Conservation (phyloP, 2,797 vertebrate genomes). For the Artibeus jamaicensis region DNA sequence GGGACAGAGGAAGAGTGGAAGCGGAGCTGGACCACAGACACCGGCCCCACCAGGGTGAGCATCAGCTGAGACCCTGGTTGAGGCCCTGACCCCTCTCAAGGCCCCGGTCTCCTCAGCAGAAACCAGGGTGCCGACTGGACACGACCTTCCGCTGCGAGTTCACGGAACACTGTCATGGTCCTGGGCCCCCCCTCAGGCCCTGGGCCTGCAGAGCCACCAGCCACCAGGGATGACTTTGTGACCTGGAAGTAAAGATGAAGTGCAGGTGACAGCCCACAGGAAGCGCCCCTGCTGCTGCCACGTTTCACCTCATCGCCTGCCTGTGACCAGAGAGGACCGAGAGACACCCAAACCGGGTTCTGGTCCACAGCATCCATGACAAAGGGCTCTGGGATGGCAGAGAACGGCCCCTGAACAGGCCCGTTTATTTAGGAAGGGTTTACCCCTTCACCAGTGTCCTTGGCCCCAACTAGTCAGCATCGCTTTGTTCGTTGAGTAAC, state of each 20-base stretch:
- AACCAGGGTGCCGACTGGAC: too few relatives aligned
- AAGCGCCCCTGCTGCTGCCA: not conserved
- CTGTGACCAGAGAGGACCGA: not conserved
- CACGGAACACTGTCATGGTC: too few relatives aligned
- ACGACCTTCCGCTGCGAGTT: too few relatives aligned
- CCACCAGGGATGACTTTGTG: too few relatives aligned
- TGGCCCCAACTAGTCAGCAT: rapidly evolving
- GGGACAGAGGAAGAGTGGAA: too few relatives aligned
- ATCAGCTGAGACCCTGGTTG: too few relatives aligned
- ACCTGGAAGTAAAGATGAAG: not conserved
- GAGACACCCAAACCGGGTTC: not conserved
- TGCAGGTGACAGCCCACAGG: not conserved
- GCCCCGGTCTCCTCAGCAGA: too few relatives aligned
- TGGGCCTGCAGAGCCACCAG: too few relatives aligned
- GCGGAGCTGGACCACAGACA: too few relatives aligned
- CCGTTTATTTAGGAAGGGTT: rapidly evolving
- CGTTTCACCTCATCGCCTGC: not conserved
- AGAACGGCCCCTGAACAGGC: not conserved
- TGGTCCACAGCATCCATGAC: not conserved
- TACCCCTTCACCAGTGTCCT: rapidly evolving
- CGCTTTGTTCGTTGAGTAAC: not conserved
- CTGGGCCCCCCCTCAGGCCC: too few relatives aligned
- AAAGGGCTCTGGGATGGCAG: not conserved
- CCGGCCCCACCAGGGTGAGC: too few relatives aligned
- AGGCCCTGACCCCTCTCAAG: too few relatives aligned